Base-by-base conservation (phyloP, 2,113 vertebrate species). In the Lepisosteus osseus region DNA sequence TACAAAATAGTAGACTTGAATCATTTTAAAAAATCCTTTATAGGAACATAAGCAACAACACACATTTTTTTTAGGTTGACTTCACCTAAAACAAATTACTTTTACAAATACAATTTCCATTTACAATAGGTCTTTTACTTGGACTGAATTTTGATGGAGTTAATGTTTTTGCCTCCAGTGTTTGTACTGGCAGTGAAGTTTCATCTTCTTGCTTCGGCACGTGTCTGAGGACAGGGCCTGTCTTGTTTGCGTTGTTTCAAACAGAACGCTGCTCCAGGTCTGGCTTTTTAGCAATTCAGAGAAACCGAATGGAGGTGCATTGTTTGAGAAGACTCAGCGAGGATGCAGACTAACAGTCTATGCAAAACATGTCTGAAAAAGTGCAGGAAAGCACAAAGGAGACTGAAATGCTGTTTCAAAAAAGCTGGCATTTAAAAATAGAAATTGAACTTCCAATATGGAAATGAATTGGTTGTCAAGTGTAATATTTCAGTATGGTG, bases 121-220 rank as follows among this genome's bases (percentile, higher is more conserved):
- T 29, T 29, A 51, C 47, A 51, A 51, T 51, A 51, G 9, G 47
- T 29, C 29, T 29, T 29, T 29, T 9, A 51, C 47, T 51, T 51
- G 47, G 47, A 9, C 47, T 6, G 9, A 51, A 51, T 29, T 29
- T 29, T 51, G 47, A 51, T 74, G 74, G 62, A 79, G 84, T 88
- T 74, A 76, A 82, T 81, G 83, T 84, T 83, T 85, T 85, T 82
- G 76, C 72, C 77, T 84, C 77, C 81, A 79, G 67, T 77, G 69
- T 13, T 83, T 43, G 12, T 29, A 54, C 66, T 83, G 79, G 76
- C 77, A 77, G 77, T 74, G 6, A 74, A 68, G 63, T 80, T 82
- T 84, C 79, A 74, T 62, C 76, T 65, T 54, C 78, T 75, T 71
- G 66, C 66, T 62, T 73, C 59, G 41, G 69, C 66, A 61, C 76